These are phyloP conservation scores for Lamellibrachia columna DNA, from an alignment of 2,888 invertebrate species.

Conservation along the genomic window DNA sequence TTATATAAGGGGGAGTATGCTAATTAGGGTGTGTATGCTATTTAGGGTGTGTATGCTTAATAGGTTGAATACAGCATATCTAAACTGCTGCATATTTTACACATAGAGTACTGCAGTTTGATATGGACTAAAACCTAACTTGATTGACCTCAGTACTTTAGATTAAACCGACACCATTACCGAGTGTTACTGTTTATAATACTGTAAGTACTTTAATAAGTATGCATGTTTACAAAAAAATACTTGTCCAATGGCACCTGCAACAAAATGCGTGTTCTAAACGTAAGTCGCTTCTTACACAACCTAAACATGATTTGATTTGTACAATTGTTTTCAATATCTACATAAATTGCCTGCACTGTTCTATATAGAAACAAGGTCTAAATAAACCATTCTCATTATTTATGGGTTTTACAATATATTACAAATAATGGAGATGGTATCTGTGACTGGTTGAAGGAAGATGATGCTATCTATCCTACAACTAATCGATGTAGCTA, in stretches of 20 bases:
- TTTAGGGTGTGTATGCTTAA: too few relatives aligned
- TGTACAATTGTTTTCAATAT: constrained; percentile 9
- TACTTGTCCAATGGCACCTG: neutral
- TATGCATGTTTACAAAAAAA: neutral
- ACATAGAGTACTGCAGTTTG: neutral
- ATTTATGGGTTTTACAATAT: neutral
- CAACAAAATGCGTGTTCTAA: neutral
- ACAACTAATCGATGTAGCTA: neutral
- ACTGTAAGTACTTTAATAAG: neutral
- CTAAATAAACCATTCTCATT: neutral
- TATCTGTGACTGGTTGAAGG: neutral
- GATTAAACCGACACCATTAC: neutral
- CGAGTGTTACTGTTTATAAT: neutral
- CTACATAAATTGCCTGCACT: neutral
- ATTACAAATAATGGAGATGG: neutral
- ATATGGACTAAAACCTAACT: neutral
- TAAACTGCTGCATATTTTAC: neutral
- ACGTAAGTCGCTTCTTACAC: neutral
- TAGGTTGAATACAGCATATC: neutral
- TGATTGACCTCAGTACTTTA: neutral
- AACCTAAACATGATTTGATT: neutral
- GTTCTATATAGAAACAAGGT: neutral
- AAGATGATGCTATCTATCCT: neutral
- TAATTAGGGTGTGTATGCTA: too few relatives aligned
- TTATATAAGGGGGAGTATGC: too few relatives aligned